phyloP scores from a whole-genome alignment of 2,888 invertebrate genomes.

The Parnassius smintheus region DNA sequence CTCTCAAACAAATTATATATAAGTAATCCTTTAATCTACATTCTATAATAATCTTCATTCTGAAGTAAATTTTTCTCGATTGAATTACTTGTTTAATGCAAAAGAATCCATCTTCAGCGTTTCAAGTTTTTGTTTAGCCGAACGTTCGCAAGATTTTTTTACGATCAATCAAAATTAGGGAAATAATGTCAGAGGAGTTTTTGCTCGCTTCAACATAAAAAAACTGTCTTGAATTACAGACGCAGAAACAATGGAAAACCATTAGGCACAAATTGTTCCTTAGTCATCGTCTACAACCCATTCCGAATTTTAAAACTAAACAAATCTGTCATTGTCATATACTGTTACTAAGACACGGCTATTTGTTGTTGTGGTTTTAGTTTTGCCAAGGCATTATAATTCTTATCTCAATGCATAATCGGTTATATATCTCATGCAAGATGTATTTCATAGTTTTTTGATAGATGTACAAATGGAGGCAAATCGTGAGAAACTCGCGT shows the following conservation, averaged over 20 bases:
- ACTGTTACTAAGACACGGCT: slow-evolving; percentile 33
- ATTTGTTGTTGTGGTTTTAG: slow-evolving; percentile 32
- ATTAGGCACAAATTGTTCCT: slow-evolving; percentile 30
- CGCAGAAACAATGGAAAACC: slow-evolving; percentile 29
- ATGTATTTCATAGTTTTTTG: slow-evolving; percentile 25
- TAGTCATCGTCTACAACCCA: slow-evolving; percentile 32
- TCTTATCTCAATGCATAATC: slow-evolving; percentile 30
- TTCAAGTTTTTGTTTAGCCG: not conserved
- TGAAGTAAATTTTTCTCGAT: too few species aligned
- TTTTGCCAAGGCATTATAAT: slow-evolving; percentile 29
- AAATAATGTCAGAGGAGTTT: slow-evolving; percentile 15
- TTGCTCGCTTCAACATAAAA: slow-evolving; percentile 14
- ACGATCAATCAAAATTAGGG: slow-evolving; percentile 25
- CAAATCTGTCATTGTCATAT: slow-evolving; percentile 65
- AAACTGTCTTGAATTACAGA: slow-evolving; percentile 18
- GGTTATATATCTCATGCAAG: not conserved
- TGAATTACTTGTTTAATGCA: too few species aligned
- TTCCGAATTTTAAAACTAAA: slow-evolving; percentile 40
- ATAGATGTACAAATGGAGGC: slow-evolving; percentile 41
- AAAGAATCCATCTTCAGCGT: not conserved
- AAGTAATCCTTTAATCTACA: too few species aligned
- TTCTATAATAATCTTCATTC: too few species aligned
- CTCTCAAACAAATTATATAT: too few species aligned
- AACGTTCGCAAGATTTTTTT: slow-evolving; percentile 15
- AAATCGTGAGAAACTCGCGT: slow-evolving; percentile 68